Conservation (phyloP, 2,888 invertebrate genomes). For the Cyclophora punctaria region DNA sequence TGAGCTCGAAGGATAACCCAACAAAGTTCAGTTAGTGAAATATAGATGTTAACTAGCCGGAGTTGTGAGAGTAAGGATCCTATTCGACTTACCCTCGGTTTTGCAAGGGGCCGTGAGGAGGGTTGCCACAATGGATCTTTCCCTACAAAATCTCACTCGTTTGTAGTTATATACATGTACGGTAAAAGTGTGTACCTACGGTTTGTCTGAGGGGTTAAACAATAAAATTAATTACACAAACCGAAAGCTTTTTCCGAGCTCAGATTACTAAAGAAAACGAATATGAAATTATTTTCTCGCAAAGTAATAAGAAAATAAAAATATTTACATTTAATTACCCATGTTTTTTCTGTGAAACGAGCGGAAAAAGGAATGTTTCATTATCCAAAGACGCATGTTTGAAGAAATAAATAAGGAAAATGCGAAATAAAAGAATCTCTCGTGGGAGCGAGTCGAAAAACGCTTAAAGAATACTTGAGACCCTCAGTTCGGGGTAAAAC, state of each 20-base stretch:
- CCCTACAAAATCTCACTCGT: conserved; percentile 51
- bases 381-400: conserved; percentile 7
- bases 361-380: conserved; percentile 9
- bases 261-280: not conserved
- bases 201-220: not conserved
- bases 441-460: conserved; percentile 32
- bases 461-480: conserved; percentile 33
- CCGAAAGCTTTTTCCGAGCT: not conserved
- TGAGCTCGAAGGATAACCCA: too few species aligned
- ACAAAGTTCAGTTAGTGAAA: conserved; percentile 23
- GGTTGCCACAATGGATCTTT: conserved; percentile 65
- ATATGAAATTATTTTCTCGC: not conserved
- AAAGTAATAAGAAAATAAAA: conserved; percentile 2
- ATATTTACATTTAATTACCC: conserved; percentile 12
- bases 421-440: conserved; percentile 25
- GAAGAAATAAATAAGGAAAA: conserved; percentile 29
- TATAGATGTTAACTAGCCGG: conserved; percentile 28
- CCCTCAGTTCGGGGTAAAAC: conserved; percentile 30
- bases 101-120: conserved; percentile 51
- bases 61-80: conserved; percentile 40
- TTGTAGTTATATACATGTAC: conserved; percentile 11
- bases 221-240: not conserved
- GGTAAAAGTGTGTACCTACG: not conserved
- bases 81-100: conserved; percentile 51
- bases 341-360: conserved; percentile 9